Conservation (phyloP, 1,140 invertebrate genomes). For the Drosophila nannoptera region DNA sequence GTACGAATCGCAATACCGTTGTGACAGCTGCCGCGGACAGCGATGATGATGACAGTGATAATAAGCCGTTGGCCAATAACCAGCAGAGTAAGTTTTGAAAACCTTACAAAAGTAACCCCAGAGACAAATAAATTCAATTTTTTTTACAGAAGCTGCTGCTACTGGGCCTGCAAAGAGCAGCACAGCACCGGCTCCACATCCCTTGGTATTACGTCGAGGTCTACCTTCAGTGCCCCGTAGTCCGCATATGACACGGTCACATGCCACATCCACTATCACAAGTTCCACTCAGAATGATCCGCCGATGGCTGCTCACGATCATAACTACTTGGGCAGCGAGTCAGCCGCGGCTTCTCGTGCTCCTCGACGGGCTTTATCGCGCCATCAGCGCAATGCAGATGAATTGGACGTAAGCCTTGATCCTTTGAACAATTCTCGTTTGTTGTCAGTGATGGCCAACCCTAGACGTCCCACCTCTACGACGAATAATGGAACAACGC, state of each 20-base stretch:
- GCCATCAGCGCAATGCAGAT: constrained; percentile 76
- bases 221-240: constrained; percentile 45
- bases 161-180: constrained; percentile 36
- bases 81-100: constrained; percentile 61
- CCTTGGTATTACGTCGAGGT: constrained; percentile 52
- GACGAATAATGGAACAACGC: constrained; percentile 54
- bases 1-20: constrained; percentile 74
- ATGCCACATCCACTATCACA: constrained; percentile 70
- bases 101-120: background rate
- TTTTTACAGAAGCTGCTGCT: constrained; percentile 44
- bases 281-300: constrained; percentile 38
- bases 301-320: constrained; percentile 59
- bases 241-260: constrained; percentile 74
- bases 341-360: constrained; percentile 45
- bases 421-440: constrained; percentile 56
- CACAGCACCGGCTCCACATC: constrained; percentile 55
- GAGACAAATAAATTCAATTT: background rate
- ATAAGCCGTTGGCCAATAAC: constrained; percentile 73
- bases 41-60: constrained; percentile 69
- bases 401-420: constrained; percentile 73
- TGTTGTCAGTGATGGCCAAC: constrained; percentile 47
- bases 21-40: constrained; percentile 44
- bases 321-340: constrained; percentile 71
- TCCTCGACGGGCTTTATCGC: constrained; percentile 68
- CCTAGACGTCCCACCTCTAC: constrained; percentile 68